These are phyloP conservation scores for Chondrilla cf. caribensis DNA, from an alignment of 37 sponge, comb jelly and placozoan genomes.

Conservation along the genomic window DNA sequence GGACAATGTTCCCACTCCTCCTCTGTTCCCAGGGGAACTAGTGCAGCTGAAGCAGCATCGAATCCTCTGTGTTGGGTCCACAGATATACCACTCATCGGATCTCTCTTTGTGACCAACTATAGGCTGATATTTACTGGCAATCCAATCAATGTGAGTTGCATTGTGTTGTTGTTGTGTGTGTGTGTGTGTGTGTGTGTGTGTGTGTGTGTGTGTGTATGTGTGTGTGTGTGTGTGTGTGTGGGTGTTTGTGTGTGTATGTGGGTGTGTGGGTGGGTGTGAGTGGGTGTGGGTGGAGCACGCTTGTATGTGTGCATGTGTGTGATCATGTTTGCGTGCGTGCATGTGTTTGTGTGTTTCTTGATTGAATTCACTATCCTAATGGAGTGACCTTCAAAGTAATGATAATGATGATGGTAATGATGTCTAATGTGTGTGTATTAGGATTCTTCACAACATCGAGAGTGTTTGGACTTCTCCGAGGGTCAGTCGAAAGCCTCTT, in stretches of 20 bases:
- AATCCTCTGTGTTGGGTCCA: slow-evolving; percentile 43
- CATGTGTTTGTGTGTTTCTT: background rate
- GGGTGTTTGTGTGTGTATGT: background rate
- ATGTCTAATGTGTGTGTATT: no score
- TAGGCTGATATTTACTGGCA: slow-evolving; percentile 76
- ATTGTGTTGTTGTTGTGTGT: slow-evolving; percentile 24
- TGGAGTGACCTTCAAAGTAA: no score
- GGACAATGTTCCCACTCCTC: slow-evolving; percentile 47
- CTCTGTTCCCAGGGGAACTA: slow-evolving; percentile 64
- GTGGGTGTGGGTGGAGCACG: slow-evolving; percentile 18
- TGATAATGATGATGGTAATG: no score
- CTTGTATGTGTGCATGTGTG: background rate
- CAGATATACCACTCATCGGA: slow-evolving; percentile 58
- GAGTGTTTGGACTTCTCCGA: no score
- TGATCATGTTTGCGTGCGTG: background rate
- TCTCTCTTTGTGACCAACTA: slow-evolving; percentile 74
- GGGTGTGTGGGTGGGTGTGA: slow-evolving; percentile 22
- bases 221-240: slow-evolving; percentile 4
- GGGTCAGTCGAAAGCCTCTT: no score
- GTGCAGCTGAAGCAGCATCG: slow-evolving; percentile 60
- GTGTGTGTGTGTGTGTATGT: slow-evolving; percentile 13
- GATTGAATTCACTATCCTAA: background rate
- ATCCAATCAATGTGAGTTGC: slow-evolving; percentile 54
- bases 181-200: slow-evolving; percentile 25
- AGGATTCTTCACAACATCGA: no score